These are phyloP conservation scores for Sebastes matsubarae DNA, from an alignment of 2,797 vertebrate genomes.

Conservation along the genomic window DNA sequence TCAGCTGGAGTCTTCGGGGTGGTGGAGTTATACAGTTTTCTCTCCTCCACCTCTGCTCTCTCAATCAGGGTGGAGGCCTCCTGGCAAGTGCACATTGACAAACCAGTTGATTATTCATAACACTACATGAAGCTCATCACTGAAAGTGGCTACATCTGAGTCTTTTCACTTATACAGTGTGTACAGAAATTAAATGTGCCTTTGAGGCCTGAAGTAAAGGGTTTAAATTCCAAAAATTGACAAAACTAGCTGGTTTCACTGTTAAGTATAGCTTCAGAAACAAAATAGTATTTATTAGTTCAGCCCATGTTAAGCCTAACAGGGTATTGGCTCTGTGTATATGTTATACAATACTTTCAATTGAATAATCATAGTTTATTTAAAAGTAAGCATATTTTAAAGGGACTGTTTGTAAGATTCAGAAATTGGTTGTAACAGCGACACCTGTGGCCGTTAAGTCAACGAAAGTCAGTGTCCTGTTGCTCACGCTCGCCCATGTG, in stretches of 20 bases:
- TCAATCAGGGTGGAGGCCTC: slow-evolving; percentile 86
- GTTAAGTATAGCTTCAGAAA: not conserved
- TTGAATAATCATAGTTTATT: not conserved
- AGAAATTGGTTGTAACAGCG: too few species aligned
- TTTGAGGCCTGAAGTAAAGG: not conserved
- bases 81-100: slow-evolving; percentile 70
- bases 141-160: not conserved
- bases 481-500: too few species aligned
- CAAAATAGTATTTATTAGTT: not conserved
- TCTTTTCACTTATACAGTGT: not conserved
- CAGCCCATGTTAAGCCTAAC: not conserved
- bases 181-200: not conserved
- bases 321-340: not conserved
- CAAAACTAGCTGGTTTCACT: not conserved
- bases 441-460: too few species aligned
- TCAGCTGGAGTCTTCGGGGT: slow-evolving; percentile 41
- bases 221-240: not conserved
- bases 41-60: slow-evolving; percentile 89
- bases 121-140: not conserved
- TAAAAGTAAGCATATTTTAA: not conserved
- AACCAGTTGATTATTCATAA: not conserved
- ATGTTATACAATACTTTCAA: not conserved
- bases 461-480: too few species aligned
- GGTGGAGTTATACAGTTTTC: slow-evolving; percentile 70
- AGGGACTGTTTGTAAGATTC: too few species aligned